Percentiles rank a stretch among this genome's conserved stretches.
Evolutionary conservation across 2,113 vertebrate genomes (phyloP).

Genomic region (Terrapene triunguis): DNA sequence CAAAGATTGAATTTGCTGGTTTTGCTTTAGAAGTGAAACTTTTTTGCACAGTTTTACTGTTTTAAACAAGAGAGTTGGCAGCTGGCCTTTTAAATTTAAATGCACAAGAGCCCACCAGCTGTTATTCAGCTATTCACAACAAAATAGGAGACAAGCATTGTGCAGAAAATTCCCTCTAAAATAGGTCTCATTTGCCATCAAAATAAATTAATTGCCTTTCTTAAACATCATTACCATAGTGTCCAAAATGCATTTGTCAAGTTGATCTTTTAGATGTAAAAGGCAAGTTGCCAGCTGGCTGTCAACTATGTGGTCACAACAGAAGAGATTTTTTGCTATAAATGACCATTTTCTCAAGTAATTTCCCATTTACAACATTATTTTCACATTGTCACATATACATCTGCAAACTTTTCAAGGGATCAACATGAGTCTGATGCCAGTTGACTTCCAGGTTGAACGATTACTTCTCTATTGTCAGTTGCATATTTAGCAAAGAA

Average conservation of each 20-base stretch:
- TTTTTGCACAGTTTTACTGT: neutral
- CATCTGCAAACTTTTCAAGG: neutral
- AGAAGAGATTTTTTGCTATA: neutral
- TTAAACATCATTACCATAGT: neutral
- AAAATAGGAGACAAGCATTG: neutral
- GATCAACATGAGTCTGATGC: neutral
- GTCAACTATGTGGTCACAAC: neutral
- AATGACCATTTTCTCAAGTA: neutral
- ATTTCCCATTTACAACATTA: neutral
- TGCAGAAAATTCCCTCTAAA: neutral
- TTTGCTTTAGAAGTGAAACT: neutral
- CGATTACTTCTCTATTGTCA: neutral
- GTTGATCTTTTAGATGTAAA: neutral
- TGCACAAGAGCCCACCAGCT: neutral
- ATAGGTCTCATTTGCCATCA: neutral
- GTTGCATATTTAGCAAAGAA: neutral
- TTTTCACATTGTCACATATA: neutral
- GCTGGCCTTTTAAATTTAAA: neutral
- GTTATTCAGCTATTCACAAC: neutral
- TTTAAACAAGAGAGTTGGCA: neutral
- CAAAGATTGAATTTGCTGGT: neutral
- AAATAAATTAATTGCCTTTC: neutral
- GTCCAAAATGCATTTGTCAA: neutral
- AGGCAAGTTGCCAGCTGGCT: neutral
- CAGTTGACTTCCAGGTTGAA: neutral